These are phyloP conservation scores for Abrostola tripartita DNA, from an alignment of 2,888 invertebrate genomes.

Conservation along the genomic window DNA sequence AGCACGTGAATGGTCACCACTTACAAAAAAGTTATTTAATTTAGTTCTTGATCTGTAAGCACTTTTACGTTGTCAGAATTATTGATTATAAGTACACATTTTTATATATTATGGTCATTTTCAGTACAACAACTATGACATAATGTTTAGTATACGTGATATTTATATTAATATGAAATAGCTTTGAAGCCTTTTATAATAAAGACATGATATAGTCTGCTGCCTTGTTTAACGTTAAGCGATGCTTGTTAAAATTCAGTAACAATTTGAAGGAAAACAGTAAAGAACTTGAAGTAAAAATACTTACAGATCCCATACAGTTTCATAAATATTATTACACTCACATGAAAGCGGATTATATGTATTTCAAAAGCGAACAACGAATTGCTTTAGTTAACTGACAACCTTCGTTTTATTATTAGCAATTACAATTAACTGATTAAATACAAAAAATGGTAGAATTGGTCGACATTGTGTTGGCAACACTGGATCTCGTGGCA, in stretches of 20 bases:
- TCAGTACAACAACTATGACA: constrained; percentile 9
- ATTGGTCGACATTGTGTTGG: constrained; percentile 66
- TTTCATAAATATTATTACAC: constrained; percentile 71
- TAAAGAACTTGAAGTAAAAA: constrained; percentile 53
- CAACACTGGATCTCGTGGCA: constrained; percentile 63
- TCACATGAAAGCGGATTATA: constrained; percentile 83
- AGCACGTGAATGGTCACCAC: constrained; percentile 63
- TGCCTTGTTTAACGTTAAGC: background rate
- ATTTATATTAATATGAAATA: background rate
- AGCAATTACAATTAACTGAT: constrained; percentile 49
- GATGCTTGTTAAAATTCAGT: background rate
- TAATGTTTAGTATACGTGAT: background rate
- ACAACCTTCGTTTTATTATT: constrained; percentile 71
- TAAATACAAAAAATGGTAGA: constrained; percentile 44
- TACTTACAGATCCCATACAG: constrained; percentile 71
- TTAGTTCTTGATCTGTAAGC: constrained; percentile 64
- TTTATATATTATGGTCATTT: constrained; percentile 21
- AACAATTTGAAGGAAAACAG: constrained; percentile 5
- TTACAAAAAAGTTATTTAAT: constrained; percentile 64
- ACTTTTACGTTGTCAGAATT: constrained; percentile 48
- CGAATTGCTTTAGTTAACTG: constrained; percentile 77
- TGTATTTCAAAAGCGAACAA: constrained; percentile 76
- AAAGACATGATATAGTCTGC: background rate
- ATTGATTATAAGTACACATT: constrained; percentile 22
- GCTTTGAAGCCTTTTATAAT: too few relatives aligned